Evolutionary conservation across 1,140 invertebrate species (phyloP), one percentile per base, ranked within the genome.

Genomic region (Uloborus diversus): DNA sequence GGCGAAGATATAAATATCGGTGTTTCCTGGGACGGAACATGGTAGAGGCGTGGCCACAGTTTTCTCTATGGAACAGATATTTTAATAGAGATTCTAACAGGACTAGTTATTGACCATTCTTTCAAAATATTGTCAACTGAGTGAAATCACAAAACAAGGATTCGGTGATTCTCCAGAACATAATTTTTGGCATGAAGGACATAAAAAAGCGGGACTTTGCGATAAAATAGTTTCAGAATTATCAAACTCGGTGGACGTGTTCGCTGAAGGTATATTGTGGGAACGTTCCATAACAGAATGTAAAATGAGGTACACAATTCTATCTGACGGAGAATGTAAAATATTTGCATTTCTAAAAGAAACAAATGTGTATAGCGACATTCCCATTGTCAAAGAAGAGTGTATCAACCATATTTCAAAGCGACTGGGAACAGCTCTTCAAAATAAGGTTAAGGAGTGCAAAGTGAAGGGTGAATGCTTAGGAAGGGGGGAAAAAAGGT

Each of bases 341-440:
- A 56, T 25, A 20, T 56, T 42, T 42, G 37, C 37, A n/a, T n/a
- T n/a, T n/a, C n/a, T n/a, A n/a, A n/a, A n/a, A n/a, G n/a, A n/a
- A n/a, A 42, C 7, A 42, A 42, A 42, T 9, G 7, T 42, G 37
- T 42, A 17, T 7, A 9, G 7, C 17, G 47, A 28, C 30, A 17
- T 28, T 11, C 28, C 13, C 17, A 69, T 1, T 17, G 49, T 33
- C 1, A 69, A 69, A 49, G 28, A 33, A 4, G 65, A 69, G 7
- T 69, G 65, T 7, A 23, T 69, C 1, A 69, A 69, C 23, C 47
- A 69, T 53, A 35, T 69, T 13, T 9, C 65, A 1, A 69, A 69
- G 56, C n/a, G 65, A 53, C 28, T 69, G 56, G 33, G 47, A 65
- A 49, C 5, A 1, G 28, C 11, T 0, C 23, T 64, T 11, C 65